Percentiles rank a stretch among this genome's conserved stretches.
These are phyloP conservation scores for Lophochroa leadbeateri DNA, from an alignment of 2,113 vertebrate genomes.

Conservation along the genomic window DNA sequence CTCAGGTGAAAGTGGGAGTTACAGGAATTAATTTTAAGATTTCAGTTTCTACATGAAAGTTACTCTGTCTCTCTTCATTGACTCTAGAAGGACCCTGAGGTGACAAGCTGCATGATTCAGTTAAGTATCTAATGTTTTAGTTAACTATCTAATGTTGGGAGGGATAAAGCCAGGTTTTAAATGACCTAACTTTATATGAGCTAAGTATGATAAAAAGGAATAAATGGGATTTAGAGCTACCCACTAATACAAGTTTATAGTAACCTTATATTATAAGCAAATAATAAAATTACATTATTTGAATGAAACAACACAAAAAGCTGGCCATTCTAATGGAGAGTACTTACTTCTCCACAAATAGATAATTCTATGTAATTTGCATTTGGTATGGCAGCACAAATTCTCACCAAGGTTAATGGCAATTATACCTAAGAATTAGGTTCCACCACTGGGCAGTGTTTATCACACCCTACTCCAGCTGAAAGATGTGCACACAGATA, in stretches of 20 bases:
- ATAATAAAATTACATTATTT: neutral
- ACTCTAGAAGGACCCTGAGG: neutral
- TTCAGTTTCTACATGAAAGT: neutral
- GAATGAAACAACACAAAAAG: neutral
- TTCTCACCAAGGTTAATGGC: neutral
- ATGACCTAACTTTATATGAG: neutral
- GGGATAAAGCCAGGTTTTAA: neutral
- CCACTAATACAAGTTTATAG: neutral
- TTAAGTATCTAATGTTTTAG: neutral
- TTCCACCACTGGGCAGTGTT: neutral
- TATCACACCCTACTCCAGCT: neutral
- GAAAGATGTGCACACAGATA: neutral
- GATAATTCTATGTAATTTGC: neutral
- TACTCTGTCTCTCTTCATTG: neutral
- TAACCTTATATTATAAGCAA: neutral
- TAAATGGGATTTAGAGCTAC: neutral
- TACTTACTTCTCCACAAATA: neutral
- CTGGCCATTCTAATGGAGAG: neutral
- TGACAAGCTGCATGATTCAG: neutral
- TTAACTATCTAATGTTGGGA: neutral
- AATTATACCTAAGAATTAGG: neutral
- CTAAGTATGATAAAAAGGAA: neutral
- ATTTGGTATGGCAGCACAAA: neutral
- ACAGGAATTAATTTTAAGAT: neutral
- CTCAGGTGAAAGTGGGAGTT: neutral